Percentiles rank a stretch among this genome's conserved stretches.
phyloP scores from a whole-genome alignment of 2,797 vertebrate species.

The Notolabrus celidotus region DNA sequence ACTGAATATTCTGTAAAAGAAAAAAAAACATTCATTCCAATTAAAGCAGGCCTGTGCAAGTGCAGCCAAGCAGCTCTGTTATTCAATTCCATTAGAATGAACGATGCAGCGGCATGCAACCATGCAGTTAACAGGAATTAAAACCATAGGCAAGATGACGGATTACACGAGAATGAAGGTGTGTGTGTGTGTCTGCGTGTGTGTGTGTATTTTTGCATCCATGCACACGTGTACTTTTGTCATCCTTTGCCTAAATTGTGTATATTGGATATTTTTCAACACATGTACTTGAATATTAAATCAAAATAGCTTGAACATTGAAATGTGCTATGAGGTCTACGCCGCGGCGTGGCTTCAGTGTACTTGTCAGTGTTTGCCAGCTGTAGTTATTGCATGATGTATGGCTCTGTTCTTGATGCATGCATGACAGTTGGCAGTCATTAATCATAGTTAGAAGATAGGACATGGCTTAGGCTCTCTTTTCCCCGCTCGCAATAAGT shows the following conservation, averaged over 20 bases:
- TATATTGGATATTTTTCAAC: conserved; percentile 64
- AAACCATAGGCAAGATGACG: conserved; percentile 88
- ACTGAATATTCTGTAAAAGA: conserved; percentile 64
- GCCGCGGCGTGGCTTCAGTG: conserved; percentile 63
- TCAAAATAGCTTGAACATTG: conserved; percentile 63
- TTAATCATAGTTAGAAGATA: conserved; percentile 83
- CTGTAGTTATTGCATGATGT: conserved; percentile 82
- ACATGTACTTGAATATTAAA: conserved; percentile 76
- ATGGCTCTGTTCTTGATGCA: conserved; percentile 77
- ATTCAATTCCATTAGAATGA: conserved; percentile 89
- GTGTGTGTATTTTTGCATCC: conserved; percentile 44
- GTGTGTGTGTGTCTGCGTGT: conserved; percentile 59
- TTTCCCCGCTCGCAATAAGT: conserved; percentile 33
- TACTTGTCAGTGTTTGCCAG: conserved; percentile 80
- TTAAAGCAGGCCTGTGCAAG: conserved; percentile 84
- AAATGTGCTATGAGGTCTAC: conserved; percentile 57
- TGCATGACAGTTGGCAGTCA: conserved; percentile 81
- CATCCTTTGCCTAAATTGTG: conserved; percentile 50
- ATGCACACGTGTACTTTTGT: conserved; percentile 39
- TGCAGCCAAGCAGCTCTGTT: conserved; percentile 86
- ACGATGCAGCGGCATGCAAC: conserved; percentile 85
- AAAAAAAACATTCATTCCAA: conserved; percentile 83
- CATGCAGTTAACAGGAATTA: conserved; percentile 90
- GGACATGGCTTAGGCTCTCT: conserved; percentile 66
- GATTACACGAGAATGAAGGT: conserved; percentile 82